A percentile compares a stretch with the other conserved stretches of the same genome.
phyloP scores from a whole-genome alignment of 1,140 invertebrate genomes.

The Drosophila parabipectinata region DNA sequence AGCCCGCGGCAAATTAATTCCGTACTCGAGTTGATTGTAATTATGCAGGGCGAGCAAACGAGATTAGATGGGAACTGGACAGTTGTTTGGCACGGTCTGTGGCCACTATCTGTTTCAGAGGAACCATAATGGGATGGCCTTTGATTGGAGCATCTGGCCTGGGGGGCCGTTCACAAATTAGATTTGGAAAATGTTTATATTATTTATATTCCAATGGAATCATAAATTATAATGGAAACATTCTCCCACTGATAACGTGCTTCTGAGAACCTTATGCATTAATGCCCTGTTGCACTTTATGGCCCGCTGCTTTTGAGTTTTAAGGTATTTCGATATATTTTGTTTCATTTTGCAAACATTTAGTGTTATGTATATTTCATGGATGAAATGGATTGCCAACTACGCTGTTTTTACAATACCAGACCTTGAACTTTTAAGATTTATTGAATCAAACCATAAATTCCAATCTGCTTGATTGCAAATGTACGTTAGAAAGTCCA shows the following conservation, averaged over 20 bases:
- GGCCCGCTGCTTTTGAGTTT: not conserved
- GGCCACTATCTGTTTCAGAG: conserved; percentile 21
- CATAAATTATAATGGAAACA: not conserved
- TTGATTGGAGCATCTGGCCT: conserved; percentile 12
- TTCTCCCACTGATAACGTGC: not conserved
- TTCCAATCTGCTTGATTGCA: not conserved
- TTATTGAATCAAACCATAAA: not conserved
- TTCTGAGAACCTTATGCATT: not conserved
- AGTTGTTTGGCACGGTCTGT: conserved; percentile 53
- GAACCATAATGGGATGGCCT: conserved; percentile 12
- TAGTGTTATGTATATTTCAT: not conserved
- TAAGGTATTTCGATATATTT: not conserved
- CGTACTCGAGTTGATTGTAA: conserved; percentile 57
- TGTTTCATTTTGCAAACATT: not conserved
- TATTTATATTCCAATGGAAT: not conserved
- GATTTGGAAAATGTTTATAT: not conserved
- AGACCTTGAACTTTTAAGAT: not conserved
- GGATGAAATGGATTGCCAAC: not conserved
- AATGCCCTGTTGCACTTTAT: not conserved
- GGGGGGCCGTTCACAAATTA: conserved; percentile 7
- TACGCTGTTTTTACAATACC: no score
- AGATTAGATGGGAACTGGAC: conserved; percentile 62
- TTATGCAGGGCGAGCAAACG: conserved; percentile 56
- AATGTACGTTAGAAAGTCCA: not conserved
- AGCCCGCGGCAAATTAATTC: conserved; percentile 57